These are phyloP conservation scores for Pseudanteris insignis DNA, from an alignment of 2,888 invertebrate genomes.

Conservation along the genomic window DNA sequence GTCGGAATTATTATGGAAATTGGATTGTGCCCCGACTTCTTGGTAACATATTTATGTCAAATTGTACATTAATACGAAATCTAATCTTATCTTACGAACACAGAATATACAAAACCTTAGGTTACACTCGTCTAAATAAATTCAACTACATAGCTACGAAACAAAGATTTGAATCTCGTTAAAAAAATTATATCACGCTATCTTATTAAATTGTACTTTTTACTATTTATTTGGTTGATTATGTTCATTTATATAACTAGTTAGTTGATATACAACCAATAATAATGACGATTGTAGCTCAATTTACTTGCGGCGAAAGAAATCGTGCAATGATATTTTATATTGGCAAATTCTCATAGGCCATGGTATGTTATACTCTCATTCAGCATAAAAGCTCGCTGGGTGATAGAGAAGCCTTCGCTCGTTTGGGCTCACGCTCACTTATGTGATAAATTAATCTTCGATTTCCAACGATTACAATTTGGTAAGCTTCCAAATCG, in stretches of 20 bases:
- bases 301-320: constrained; percentile 18
- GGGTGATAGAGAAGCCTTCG: constrained; percentile 32
- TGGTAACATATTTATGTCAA: constrained; percentile 10
- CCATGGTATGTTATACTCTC: constrained; percentile 42
- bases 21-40: constrained; percentile 34
- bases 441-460: constrained; percentile 63
- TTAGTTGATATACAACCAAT: no score
- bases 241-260: no score
- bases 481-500: constrained; percentile 65
- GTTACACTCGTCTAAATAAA: no score
- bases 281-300: constrained; percentile 27
- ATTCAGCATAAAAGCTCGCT: constrained; percentile 40
- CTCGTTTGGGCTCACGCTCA: constrained; percentile 22
- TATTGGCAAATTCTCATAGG: constrained; percentile 45
- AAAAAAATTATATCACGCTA: no score
- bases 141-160: no score
- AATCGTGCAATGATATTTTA: constrained; percentile 31
- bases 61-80: constrained; percentile 6
- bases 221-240: no score
- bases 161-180: no score
- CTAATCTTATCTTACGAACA: background rate
- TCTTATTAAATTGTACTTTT: no score
- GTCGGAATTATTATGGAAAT: constrained; percentile 45
- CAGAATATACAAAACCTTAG: no score
- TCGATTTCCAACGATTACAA: constrained; percentile 65